phyloP scores from a whole-genome alignment of 2,797 vertebrate species.

The Leontocebus nigricollis region DNA sequence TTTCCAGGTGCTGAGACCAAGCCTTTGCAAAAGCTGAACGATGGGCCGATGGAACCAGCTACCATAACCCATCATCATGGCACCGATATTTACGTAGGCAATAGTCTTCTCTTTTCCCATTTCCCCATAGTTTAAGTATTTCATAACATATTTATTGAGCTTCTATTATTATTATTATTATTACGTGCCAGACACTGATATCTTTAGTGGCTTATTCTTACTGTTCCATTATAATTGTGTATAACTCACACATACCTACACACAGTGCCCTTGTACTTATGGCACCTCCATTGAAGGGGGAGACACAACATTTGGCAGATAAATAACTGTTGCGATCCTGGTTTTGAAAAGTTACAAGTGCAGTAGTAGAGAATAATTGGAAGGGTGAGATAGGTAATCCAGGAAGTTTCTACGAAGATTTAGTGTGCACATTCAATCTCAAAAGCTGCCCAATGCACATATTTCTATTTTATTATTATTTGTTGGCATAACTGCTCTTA shows the following conservation, averaged over 20 bases:
- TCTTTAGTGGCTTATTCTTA: background rate
- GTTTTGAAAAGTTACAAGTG: background rate
- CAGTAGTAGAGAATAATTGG: background rate
- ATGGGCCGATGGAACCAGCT: background rate
- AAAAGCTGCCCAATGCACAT: background rate
- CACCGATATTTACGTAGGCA: background rate
- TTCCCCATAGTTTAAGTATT: background rate
- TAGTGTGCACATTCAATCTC: background rate
- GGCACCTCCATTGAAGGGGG: background rate
- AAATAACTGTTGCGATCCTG: background rate
- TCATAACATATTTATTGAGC: background rate
- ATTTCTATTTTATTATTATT: conserved; percentile 14
- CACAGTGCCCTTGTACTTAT: background rate
- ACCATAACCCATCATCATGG: background rate
- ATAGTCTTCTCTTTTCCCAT: background rate
- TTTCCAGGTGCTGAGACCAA: background rate
- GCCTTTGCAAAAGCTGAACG: background rate
- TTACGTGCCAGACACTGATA: background rate
- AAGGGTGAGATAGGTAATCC: background rate
- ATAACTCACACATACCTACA: background rate
- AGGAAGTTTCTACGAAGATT: background rate
- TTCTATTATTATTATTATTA: background rate
- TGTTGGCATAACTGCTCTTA: background rate
- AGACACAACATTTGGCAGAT: background rate
- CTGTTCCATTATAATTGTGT: background rate